A percentile compares a stretch with the other conserved stretches of the same genome.
phyloP scores from a whole-genome alignment of 2,113 vertebrate genomes.

The Machaerirhynchus nigripectus region DNA sequence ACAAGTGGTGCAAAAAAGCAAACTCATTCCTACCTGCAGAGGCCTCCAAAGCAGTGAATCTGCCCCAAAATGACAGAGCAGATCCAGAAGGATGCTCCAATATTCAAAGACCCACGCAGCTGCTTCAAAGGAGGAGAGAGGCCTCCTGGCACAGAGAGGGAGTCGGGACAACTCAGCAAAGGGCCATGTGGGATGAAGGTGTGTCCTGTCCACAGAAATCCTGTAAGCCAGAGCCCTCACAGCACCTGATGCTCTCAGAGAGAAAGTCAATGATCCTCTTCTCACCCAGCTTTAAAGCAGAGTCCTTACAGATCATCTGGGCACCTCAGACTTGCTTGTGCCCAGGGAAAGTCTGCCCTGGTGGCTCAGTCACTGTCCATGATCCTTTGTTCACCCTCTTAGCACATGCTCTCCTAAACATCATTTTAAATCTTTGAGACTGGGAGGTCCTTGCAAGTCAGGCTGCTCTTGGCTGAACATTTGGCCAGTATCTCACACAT shows the following conservation, averaged over 20 bases:
- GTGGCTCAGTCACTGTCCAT: not conserved
- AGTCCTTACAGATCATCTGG: not conserved
- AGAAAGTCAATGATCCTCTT: not conserved
- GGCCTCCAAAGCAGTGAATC: not conserved
- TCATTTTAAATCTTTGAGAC: not conserved
- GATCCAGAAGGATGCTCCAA: not conserved
- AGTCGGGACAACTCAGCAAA: not conserved
- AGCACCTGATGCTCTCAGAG: not conserved
- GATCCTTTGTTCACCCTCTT: not conserved
- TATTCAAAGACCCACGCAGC: not conserved
- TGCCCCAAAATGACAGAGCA: not conserved
- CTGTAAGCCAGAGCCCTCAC: not conserved
- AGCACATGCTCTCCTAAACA: not conserved
- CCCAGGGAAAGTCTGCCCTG: not conserved
- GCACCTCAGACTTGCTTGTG: not conserved
- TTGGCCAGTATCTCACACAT: not conserved
- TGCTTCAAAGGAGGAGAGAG: not conserved
- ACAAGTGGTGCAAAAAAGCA: not conserved
- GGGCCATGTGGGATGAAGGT: not conserved
- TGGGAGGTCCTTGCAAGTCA: rapidly evolving
- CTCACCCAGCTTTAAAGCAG: not conserved
- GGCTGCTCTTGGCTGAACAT: not conserved
- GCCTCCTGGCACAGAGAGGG: not conserved
- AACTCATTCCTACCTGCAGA: not conserved
- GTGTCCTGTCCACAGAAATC: not conserved